Evolutionary conservation across 1,140 invertebrate species (phyloP).

Genomic region (Macrosteles quadrilineatus): DNA sequence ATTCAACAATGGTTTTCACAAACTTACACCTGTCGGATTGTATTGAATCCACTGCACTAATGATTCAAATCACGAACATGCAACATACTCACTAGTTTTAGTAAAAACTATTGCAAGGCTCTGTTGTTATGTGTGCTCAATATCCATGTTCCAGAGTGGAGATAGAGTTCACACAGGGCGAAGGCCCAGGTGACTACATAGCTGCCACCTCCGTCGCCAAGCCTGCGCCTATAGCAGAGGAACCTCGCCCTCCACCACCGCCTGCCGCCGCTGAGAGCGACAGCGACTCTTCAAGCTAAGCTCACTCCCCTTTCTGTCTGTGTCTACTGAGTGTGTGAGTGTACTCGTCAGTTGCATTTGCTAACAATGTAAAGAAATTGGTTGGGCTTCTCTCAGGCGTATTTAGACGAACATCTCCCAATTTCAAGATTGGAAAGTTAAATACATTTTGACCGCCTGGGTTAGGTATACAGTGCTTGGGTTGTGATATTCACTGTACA

Average conservation of each 20-base stretch:
- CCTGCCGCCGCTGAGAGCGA: slow-evolving; percentile 54
- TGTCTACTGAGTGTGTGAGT: not conserved
- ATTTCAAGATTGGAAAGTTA: not conserved
- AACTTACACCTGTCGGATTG: too few relatives aligned
- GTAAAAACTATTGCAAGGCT: too few relatives aligned
- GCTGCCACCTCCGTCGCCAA: slow-evolving; percentile 61
- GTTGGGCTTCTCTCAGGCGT: too few relatives aligned
- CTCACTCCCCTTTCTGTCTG: not conserved
- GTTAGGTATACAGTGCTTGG: too few relatives aligned
- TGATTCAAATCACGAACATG: too few relatives aligned
- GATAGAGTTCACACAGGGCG: slow-evolving; percentile 79
- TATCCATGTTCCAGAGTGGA: slow-evolving; percentile 63
- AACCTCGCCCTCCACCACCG: slow-evolving; percentile 40
- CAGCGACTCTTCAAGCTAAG: slow-evolving; percentile 44
- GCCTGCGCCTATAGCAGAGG: slow-evolving; percentile 43
- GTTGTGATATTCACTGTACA: too few relatives aligned
- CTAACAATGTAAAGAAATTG: not conserved
- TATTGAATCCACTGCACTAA: too few relatives aligned
- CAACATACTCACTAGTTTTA: too few relatives aligned
- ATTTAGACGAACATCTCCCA: not conserved
- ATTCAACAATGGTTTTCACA: too few relatives aligned
- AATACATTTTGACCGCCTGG: not conserved
- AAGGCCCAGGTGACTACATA: slow-evolving; percentile 72
- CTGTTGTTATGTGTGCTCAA: too few relatives aligned
- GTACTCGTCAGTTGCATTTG: not conserved